A percentile compares a stretch with the other conserved stretches of the same genome.
Evolutionary conservation across 2,113 vertebrate species (phyloP).

Genomic region (Theristicus caerulescens): DNA sequence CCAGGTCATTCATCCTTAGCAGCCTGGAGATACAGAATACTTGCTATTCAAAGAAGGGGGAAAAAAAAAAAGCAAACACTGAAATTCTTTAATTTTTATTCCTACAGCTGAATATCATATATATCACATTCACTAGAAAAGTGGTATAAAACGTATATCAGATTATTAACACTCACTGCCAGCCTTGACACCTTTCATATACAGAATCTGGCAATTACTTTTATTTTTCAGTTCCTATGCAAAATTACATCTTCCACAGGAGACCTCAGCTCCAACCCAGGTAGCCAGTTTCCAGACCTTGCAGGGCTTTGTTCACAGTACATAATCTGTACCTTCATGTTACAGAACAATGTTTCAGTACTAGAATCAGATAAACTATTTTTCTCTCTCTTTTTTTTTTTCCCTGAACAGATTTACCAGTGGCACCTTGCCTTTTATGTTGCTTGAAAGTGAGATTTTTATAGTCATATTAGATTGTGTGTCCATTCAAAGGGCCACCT

Average conservation of each 20-base stretch:
- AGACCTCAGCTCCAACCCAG: neutral
- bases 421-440: neutral
- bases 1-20: neutral
- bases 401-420: neutral
- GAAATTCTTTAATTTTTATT: neutral
- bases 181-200: neutral
- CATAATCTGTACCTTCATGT: neutral
- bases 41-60: neutral
- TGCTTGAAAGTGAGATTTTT: neutral
- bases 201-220: neutral
- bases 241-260: neutral
- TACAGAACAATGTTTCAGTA: neutral
- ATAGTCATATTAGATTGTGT: neutral
- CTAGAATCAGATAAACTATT: neutral
- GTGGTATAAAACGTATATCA: neutral
- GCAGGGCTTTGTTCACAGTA: neutral
- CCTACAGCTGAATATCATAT: neutral
- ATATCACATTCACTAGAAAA: neutral
- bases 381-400: fast-evolving
- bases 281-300: neutral
- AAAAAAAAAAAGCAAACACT: neutral
- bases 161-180: neutral
- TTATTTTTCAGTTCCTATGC: neutral
- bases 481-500: neutral
- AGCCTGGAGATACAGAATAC: neutral